phyloP scores from a whole-genome alignment of 2,797 vertebrate genomes.

The Xiphophorus birchmanni region DNA sequence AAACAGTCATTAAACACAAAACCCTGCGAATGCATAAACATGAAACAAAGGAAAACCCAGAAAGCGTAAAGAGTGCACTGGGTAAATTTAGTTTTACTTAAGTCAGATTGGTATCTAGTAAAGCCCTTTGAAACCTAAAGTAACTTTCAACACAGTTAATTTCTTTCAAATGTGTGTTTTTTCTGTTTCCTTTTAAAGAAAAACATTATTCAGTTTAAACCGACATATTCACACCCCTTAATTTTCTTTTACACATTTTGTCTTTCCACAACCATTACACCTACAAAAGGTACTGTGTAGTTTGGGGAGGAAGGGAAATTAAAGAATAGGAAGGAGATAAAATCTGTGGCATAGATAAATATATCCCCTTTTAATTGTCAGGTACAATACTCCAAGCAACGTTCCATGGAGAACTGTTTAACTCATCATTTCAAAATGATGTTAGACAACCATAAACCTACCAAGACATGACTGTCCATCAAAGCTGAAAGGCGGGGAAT shows the following conservation, averaged over 20 bases:
- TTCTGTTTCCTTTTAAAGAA: background rate
- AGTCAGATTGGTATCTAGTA: slow-evolving; percentile 1
- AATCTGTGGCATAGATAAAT: background rate
- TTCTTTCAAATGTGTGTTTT: background rate
- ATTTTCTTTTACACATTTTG: background rate
- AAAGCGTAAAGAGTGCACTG: background rate
- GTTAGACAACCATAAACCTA: background rate
- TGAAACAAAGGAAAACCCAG: slow-evolving; percentile 4
- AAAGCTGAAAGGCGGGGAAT: background rate
- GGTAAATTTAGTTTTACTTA: slow-evolving; percentile 8
- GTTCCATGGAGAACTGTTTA: background rate
- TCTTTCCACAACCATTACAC: background rate
- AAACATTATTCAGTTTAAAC: background rate
- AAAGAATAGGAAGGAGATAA: background rate
- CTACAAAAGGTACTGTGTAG: background rate
- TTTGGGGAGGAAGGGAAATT: background rate
- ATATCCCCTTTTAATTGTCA: background rate
- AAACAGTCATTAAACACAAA: slow-evolving; percentile 27
- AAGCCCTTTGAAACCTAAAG: slow-evolving; percentile 14
- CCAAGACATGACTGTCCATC: background rate
- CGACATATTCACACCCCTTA: background rate
- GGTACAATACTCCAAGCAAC: background rate
- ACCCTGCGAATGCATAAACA: slow-evolving; percentile 15
- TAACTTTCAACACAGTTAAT: background rate
- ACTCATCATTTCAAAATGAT: background rate